phyloP scores from a whole-genome alignment of 2,113 vertebrate genomes.

The western clawed frog (Xenopus tropicalis) region DNA sequence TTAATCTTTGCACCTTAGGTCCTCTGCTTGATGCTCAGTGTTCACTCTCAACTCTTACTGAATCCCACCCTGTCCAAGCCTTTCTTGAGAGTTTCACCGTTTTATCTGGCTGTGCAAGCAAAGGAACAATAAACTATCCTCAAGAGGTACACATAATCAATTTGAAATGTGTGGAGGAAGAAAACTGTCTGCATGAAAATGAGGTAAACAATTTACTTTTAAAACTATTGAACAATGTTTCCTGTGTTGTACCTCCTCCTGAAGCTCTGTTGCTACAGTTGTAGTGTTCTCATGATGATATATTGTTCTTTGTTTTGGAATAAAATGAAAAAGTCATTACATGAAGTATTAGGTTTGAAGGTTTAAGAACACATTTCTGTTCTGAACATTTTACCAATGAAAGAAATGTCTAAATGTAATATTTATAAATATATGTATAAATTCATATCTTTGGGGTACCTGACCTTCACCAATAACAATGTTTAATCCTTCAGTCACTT shows the following conservation, averaged over 20 bases:
- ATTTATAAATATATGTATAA: too few species aligned
- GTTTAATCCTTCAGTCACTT: too few species aligned
- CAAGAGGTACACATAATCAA: slow-evolving; percentile 93
- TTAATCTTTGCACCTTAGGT: slow-evolving; percentile 60
- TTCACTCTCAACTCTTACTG: slow-evolving; percentile 75
- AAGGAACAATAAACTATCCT: slow-evolving; percentile 72
- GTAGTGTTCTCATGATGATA: too few species aligned
- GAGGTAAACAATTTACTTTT: slow-evolving; percentile 65
- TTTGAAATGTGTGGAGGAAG: slow-evolving; percentile 66
- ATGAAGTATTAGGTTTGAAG: too few species aligned
- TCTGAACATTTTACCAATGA: too few species aligned
- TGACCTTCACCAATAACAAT: too few species aligned
- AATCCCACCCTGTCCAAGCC: slow-evolving; percentile 85
- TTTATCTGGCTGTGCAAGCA: slow-evolving; percentile 87
- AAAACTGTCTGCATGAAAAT: slow-evolving; percentile 57
- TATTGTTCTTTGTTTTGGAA: too few species aligned
- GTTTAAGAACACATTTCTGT: too few species aligned
- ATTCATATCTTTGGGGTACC: too few species aligned
- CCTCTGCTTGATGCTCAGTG: slow-evolving; percentile 70
- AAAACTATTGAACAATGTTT: slow-evolving; percentile 23
- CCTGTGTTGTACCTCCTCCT: slow-evolving; percentile 20
- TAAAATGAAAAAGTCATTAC: too few species aligned
- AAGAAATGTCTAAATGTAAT: too few species aligned
- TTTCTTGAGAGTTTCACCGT: slow-evolving; percentile 80
- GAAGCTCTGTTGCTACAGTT: neutral